phyloP scores from a whole-genome alignment of 2,113 vertebrate genomes.

The Ramphastos sulfuratus region DNA sequence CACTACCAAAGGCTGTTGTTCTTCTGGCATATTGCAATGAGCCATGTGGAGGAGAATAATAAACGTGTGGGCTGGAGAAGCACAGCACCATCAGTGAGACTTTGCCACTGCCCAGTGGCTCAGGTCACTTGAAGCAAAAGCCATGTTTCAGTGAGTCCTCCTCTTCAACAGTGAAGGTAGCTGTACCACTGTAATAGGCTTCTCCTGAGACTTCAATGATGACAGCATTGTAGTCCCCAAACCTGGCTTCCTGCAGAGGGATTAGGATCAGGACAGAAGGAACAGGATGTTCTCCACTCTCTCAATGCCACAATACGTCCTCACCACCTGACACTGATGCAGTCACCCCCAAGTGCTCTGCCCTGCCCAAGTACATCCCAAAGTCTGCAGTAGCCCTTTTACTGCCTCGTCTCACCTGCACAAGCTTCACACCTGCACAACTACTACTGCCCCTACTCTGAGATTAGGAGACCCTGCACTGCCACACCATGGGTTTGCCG shows the following conservation, averaged over 20 bases:
- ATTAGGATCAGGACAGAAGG: background rate
- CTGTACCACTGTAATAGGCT: slow-evolving; percentile 88
- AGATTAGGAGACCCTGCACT: background rate
- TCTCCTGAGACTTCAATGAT: slow-evolving; percentile 91
- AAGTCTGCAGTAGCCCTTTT: background rate
- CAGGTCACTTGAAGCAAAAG: slow-evolving; percentile 84
- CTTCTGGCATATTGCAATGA: background rate
- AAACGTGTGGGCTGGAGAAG: background rate
- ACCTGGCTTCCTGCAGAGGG: slow-evolving; percentile 81
- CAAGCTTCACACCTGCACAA: background rate
- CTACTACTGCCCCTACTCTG: background rate
- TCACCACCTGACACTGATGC: fast-evolving
- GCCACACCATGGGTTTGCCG: background rate
- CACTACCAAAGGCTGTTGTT: background rate
- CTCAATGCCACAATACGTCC: background rate
- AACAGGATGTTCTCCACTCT: background rate
- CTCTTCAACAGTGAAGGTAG: slow-evolving; percentile 84
- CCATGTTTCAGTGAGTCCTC: slow-evolving; percentile 83
- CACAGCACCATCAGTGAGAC: background rate
- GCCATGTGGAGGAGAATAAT: background rate
- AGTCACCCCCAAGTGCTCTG: fast-evolving
- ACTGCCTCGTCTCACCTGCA: background rate
- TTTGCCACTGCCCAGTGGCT: background rate
- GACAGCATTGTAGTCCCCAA: slow-evolving; percentile 85
- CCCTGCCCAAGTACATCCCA: background rate